Conservation (phyloP, 2,888 invertebrate genomes). For the Allygus modestus region DNA sequence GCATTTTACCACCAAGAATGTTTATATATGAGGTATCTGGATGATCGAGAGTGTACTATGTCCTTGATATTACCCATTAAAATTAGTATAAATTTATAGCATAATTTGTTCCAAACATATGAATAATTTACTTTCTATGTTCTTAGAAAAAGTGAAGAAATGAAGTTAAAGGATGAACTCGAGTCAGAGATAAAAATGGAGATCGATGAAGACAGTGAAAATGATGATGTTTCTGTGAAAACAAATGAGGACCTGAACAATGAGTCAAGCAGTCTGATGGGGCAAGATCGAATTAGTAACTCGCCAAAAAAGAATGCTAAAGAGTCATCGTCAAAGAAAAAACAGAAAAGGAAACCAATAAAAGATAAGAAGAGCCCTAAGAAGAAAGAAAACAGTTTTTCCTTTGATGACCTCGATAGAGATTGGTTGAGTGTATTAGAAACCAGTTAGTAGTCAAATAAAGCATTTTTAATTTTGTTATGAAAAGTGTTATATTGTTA, state of each 20-base stretch:
- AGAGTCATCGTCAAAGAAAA: slow-evolving; percentile 10
- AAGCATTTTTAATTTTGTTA: slow-evolving; percentile 35
- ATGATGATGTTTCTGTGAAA: background rate
- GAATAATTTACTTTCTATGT: background rate
- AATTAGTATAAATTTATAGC: too few species aligned
- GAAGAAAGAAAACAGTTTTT: slow-evolving; percentile 40
- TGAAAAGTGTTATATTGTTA: background rate
- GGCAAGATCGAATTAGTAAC: background rate
- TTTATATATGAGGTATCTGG: too few species aligned
- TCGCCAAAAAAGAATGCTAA: slow-evolving; percentile 1
- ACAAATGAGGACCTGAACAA: background rate
- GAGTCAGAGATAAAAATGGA: slow-evolving; percentile 31
- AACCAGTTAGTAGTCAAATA: slow-evolving; percentile 31
- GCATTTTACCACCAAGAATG: too few species aligned
- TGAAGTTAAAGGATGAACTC: slow-evolving; percentile 1
- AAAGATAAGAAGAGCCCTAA: slow-evolving; percentile 15
- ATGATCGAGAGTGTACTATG: too few species aligned
- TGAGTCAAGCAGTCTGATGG: background rate
- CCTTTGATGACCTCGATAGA: slow-evolving; percentile 46
- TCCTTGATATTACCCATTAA: too few species aligned
- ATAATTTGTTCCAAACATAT: too few species aligned
- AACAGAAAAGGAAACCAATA: slow-evolving; percentile 28
- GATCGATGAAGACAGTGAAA: slow-evolving; percentile 38
- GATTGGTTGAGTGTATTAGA: slow-evolving; percentile 52
- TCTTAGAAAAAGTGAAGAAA: slow-evolving; percentile 30